Percentiles rank a stretch among this genome's conserved stretches.
Conservation (phyloP, 2,797 vertebrate species). For the Delichon dasypus region DNA sequence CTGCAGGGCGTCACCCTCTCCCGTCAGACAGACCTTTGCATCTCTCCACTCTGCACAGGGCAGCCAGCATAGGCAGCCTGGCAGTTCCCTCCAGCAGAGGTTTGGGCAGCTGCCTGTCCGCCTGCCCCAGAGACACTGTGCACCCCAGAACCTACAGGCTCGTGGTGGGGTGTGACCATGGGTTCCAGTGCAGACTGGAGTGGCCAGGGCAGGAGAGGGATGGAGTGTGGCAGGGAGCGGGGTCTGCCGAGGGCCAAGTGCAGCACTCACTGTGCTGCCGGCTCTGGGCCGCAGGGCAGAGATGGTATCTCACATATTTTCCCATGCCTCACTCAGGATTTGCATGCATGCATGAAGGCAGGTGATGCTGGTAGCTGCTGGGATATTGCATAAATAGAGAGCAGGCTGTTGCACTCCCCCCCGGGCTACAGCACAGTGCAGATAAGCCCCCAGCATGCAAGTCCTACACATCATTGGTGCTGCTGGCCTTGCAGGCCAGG, state of each 20-base stretch:
- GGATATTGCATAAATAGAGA: neutral
- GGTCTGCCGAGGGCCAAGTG: neutral
- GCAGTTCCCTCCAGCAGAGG: neutral
- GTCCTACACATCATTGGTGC: neutral
- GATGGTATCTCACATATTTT: slow-evolving; percentile 57
- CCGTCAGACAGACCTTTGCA: neutral
- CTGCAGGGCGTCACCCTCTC: neutral
- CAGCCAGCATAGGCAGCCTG: neutral
- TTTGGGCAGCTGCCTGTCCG: neutral
- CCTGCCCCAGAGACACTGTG: accelerated
- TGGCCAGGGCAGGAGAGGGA: neutral
- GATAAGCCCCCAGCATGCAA: neutral
- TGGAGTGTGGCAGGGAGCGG: neutral
- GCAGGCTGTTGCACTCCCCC: neutral
- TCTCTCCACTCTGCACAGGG: neutral
- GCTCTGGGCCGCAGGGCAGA: neutral
- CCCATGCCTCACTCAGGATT: neutral
- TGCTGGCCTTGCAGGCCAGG: accelerated
- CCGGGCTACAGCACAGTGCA: accelerated
- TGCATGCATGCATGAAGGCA: neutral
- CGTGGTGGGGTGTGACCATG: accelerated
- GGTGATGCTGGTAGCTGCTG: neutral
- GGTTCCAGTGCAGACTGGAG: accelerated
- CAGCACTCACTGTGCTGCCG: accelerated
- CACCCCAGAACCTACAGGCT: accelerated